Evolutionary conservation across 2,113 vertebrate species (phyloP).

Genomic region (Galbula dea): DNA sequence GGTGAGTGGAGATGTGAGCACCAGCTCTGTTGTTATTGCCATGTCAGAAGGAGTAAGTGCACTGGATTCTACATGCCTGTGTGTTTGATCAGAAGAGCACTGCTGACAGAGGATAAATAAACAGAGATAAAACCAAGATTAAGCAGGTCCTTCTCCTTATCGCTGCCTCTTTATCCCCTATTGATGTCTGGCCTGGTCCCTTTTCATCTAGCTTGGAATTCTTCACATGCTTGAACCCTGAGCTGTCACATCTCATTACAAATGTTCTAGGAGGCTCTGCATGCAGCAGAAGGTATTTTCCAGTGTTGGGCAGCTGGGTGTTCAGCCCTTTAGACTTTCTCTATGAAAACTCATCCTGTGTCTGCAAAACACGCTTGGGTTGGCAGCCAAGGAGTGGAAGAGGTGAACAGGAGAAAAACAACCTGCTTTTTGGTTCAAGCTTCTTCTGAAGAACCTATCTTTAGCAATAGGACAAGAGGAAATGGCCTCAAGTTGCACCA

Average conservation of each 20-base stretch:
- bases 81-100: constrained; percentile 58
- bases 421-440: background rate
- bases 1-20: background rate
- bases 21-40: constrained; percentile 20
- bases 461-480: too few relatives aligned
- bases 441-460: background rate
- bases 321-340: background rate
- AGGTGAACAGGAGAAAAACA: background rate
- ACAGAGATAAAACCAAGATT: constrained; percentile 69
- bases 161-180: constrained; percentile 42
- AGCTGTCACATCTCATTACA: constrained; percentile 66
- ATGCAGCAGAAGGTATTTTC: constrained; percentile 12
- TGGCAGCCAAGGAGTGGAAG: background rate
- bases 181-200: constrained; percentile 22
- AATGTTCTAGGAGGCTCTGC: background rate
- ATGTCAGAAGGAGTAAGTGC: constrained; percentile 3
- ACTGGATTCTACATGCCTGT: constrained; percentile 32
- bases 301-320: background rate
- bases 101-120: constrained; percentile 64
- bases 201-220: constrained; percentile 61
- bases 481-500: too few relatives aligned
- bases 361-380: background rate
- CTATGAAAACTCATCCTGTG: background rate
- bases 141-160: constrained; percentile 63
- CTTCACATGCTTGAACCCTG: constrained; percentile 46